phyloP scores from a whole-genome alignment of 2,888 invertebrate genomes.

The Drosophila pseudotakahashii region DNA sequence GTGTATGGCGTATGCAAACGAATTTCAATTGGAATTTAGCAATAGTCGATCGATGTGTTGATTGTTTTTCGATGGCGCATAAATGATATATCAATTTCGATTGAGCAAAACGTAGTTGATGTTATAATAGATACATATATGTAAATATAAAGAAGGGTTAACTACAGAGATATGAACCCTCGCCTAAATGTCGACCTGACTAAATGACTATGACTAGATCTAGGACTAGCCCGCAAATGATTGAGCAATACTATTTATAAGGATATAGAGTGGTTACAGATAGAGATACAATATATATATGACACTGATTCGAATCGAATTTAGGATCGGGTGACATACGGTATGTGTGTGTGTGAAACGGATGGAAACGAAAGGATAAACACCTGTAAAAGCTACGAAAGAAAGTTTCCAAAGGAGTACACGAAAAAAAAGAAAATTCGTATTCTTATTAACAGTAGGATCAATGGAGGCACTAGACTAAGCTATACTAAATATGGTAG shows the following conservation, averaged over 20 bases:
- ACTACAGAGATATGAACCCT: conserved; percentile 15
- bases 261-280: conserved; percentile 13
- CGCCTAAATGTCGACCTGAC: conserved; percentile 10
- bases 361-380: conserved; percentile 51
- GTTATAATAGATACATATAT: conserved; percentile 13
- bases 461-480: conserved; percentile 31
- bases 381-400: conserved; percentile 82
- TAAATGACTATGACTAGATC: conserved; percentile 28
- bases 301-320: conserved; percentile 44
- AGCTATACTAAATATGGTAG: conserved; percentile 24
- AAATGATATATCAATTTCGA: conserved; percentile 60
- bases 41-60: conserved; percentile 45
- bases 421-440: conserved; percentile 44
- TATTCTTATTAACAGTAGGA: conserved; percentile 43
- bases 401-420: conserved; percentile 51
- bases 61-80: conserved; percentile 43
- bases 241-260: conserved; percentile 21
- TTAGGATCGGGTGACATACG: conserved; percentile 10
- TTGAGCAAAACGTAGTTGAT: conserved; percentile 30
- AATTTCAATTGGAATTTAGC: conserved; percentile 57
- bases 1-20: conserved; percentile 57
- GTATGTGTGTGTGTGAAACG: conserved; percentile 8
- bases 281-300: conserved; percentile 17
- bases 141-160: not conserved
- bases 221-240: conserved; percentile 28